phyloP scores from a whole-genome alignment of 2,113 vertebrate genomes.

The Parotia lawesii region DNA sequence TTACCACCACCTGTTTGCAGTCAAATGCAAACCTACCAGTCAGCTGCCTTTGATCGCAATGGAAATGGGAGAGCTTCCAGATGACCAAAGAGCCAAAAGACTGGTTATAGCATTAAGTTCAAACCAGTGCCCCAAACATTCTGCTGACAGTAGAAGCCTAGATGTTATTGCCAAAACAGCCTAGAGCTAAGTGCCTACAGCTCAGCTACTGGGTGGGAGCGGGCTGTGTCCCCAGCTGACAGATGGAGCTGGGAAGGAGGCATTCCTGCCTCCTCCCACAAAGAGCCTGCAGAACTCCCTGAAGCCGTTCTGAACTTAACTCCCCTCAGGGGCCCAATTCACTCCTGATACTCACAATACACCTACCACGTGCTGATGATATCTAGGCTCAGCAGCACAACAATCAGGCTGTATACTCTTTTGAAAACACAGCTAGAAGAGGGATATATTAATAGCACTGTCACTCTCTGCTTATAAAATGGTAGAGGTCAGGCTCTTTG shows the following conservation, averaged over 20 bases:
- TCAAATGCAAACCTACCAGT: background rate
- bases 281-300: background rate
- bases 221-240: background rate
- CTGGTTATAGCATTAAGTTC: background rate
- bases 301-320: background rate
- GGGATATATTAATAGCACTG: constrained; percentile 37
- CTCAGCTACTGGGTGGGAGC: background rate
- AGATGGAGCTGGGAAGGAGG: background rate
- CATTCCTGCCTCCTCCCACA: background rate
- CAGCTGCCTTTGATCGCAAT: background rate
- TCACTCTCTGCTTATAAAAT: constrained; percentile 20
- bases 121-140: background rate
- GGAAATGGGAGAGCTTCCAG: background rate
- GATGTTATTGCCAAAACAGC: background rate
- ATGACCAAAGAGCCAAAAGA: background rate
- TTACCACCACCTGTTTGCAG: background rate
- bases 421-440: constrained; percentile 16
- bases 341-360: background rate
- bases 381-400: background rate
- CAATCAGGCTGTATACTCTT: background rate
- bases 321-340: background rate
- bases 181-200: background rate
- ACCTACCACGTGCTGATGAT: background rate
- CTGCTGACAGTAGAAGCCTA: background rate
- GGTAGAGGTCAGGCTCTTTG: constrained; percentile 47